Conservation (phyloP, 2,888 invertebrate genomes). For the Polyommatus iphigenia region DNA sequence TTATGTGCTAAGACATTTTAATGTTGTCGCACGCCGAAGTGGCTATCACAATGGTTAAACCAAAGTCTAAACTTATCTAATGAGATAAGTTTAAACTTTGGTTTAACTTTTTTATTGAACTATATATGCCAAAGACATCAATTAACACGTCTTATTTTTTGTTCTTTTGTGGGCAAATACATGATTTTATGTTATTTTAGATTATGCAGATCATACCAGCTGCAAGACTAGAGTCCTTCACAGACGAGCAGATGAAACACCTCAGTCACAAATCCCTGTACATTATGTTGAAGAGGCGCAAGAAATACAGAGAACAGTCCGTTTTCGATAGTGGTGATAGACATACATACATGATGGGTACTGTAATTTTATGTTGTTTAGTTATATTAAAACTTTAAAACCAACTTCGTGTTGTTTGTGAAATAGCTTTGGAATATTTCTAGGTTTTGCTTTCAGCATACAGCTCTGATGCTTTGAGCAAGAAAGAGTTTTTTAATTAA, state of each 20-base stretch:
- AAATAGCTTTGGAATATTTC: background rate
- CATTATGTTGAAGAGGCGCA: background rate
- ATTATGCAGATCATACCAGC: slow-evolving; percentile 63
- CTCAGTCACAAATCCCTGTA: background rate
- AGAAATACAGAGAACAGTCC: slow-evolving; percentile 50
- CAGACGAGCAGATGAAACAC: slow-evolving; percentile 52
- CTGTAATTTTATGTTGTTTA: background rate
- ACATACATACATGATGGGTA: background rate
- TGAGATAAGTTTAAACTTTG: no score
- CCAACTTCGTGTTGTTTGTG: background rate
- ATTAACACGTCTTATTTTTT: no score
- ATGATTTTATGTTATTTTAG: slow-evolving; percentile 44
- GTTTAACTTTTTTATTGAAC: no score
- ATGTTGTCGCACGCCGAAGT: no score
- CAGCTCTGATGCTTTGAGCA: no score
- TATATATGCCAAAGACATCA: no score
- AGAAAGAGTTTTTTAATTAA: no score
- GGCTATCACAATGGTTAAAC: no score
- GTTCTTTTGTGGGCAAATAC: background rate
- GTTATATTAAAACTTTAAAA: background rate
- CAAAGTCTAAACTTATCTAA: no score
- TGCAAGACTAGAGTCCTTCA: slow-evolving; percentile 52
- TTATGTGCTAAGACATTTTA: no score
- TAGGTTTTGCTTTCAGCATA: no score
- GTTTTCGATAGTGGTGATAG: slow-evolving; percentile 11